Evolutionary conservation across 2,888 invertebrate species (phyloP).

Genomic region (Gryllus longicercus): DNA sequence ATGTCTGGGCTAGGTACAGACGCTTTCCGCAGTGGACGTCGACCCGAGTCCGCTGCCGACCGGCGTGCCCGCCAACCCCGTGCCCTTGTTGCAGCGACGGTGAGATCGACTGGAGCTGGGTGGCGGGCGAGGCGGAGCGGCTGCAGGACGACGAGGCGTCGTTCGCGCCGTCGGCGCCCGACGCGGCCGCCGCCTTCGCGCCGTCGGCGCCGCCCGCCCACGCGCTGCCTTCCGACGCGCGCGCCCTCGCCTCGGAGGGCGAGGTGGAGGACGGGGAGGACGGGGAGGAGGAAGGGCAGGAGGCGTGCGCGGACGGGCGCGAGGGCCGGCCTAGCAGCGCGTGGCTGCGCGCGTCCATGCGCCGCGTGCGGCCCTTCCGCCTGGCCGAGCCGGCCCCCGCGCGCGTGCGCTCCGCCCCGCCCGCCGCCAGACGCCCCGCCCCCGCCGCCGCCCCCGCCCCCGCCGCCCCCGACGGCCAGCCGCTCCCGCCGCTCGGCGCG

Average conservation of each 20-base stretch:
- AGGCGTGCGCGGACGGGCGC: background rate
- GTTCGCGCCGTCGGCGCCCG: conserved; percentile 45
- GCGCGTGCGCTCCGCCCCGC: conserved; percentile 21
- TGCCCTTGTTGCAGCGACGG: conserved; percentile 34
- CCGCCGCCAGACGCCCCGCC: conserved; percentile 37
- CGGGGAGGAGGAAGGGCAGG: background rate
- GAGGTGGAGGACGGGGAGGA: too few species aligned
- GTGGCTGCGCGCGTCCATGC: conserved; percentile 58
- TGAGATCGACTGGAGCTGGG: conserved; percentile 46
- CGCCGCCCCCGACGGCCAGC: conserved; percentile 37
- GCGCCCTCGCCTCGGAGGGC: too few species aligned
- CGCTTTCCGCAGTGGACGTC: too few species aligned
- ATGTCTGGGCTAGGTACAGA: too few species aligned
- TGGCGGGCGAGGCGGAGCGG: conserved; percentile 42
- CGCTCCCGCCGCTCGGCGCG: conserved; percentile 3
- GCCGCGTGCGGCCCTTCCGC: conserved; percentile 53
- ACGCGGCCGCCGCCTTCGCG: conserved; percentile 41
- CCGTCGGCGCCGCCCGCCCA: conserved; percentile 45
- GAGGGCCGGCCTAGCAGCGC: conserved; percentile 27
- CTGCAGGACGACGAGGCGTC: conserved; percentile 40
- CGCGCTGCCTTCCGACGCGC: too few species aligned
- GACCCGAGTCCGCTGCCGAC: too few species aligned
- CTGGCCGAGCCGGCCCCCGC: conserved; percentile 46
- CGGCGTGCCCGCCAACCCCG: too few species aligned
- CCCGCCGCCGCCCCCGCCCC: conserved; percentile 20